phyloP scores from a whole-genome alignment of 2,888 invertebrate genomes.

The Spatulosminthurus flaviceps region DNA sequence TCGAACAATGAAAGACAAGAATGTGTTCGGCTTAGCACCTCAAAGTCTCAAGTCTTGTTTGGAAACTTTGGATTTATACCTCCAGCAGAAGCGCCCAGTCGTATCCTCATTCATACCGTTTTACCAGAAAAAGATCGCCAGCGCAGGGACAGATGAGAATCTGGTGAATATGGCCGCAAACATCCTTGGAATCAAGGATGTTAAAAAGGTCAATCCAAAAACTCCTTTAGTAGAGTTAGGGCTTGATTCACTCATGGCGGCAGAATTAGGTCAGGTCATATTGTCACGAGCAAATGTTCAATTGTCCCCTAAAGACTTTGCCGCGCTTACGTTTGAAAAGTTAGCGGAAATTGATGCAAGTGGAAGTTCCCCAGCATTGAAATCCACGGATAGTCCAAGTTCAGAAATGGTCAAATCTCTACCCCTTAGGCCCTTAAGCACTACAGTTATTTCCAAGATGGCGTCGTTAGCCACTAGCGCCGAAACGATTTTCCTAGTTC shows the following conservation, averaged over 20 bases:
- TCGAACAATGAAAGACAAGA: slow-evolving; percentile 70
- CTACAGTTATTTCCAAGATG: slow-evolving; percentile 76
- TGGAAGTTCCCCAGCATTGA: neutral
- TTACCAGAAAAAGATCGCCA: slow-evolving; percentile 73
- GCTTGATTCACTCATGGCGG: slow-evolving; percentile 97
- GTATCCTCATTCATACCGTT: slow-evolving; percentile 88
- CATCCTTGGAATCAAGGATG: slow-evolving; percentile 81
- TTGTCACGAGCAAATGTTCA: slow-evolving; percentile 89
- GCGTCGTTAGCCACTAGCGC: slow-evolving; percentile 64
- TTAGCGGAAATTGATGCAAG: slow-evolving; percentile 68
- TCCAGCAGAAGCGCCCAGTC: slow-evolving; percentile 74
- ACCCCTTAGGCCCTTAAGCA: too few species aligned
- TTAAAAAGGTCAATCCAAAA: slow-evolving; percentile 75
- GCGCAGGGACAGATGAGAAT: slow-evolving; percentile 38
- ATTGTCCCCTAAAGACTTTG: slow-evolving; percentile 85
- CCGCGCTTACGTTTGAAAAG: slow-evolving; percentile 79
- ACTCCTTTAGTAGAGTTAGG: slow-evolving; percentile 86
- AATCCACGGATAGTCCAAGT: too few species aligned
- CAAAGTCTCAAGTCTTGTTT: slow-evolving; percentile 87
- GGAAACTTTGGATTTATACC: slow-evolving; percentile 73
- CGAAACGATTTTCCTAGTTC: slow-evolving; percentile 70
- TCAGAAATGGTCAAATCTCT: too few species aligned
- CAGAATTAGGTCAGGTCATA: slow-evolving; percentile 92
- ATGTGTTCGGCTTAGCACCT: slow-evolving; percentile 80
- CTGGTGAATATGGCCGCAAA: slow-evolving; percentile 76